These are phyloP conservation scores for Pampus argenteus DNA, from an alignment of 2,797 vertebrate genomes.

Conservation along the genomic window DNA sequence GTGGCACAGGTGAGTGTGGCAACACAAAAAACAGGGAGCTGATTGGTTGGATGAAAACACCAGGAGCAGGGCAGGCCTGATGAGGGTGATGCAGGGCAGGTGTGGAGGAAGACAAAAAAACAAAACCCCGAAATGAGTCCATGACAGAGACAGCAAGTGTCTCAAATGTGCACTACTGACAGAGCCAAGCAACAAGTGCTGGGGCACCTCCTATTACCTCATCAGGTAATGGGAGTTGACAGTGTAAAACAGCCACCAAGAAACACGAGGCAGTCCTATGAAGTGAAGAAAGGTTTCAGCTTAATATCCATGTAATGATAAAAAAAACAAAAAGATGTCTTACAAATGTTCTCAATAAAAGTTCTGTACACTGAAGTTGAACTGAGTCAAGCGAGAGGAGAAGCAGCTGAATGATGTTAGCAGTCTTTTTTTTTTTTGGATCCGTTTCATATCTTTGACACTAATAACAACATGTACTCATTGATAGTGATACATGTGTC, in stretches of 20 bases:
- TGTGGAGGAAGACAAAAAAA: too few species aligned
- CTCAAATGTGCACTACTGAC: conserved; percentile 31
- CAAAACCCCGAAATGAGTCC: too few species aligned
- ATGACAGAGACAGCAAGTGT: conserved; percentile 29
- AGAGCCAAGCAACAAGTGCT: conserved; percentile 41
- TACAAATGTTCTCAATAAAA: conserved; percentile 50
- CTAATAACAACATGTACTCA: neutral
- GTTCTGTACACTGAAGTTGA: conserved; percentile 1
- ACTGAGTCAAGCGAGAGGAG: conserved; percentile 26
- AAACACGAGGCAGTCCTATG: conserved; percentile 49
- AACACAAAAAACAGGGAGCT: too few species aligned
- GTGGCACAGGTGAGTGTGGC: too few species aligned
- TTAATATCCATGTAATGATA: conserved; percentile 30
- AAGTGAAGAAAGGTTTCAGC: conserved; percentile 43
- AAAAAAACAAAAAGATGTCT: conserved; percentile 22
- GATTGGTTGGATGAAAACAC: too few species aligned
- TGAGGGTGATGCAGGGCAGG: too few species aligned
- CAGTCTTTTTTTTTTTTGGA: neutral
- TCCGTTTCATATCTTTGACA: neutral
- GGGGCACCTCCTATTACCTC: conserved; percentile 47
- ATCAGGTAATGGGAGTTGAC: conserved; percentile 53
- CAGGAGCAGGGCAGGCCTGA: too few species aligned
- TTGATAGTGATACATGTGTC: neutral
- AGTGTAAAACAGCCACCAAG: conserved; percentile 42
- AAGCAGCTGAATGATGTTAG: conserved; percentile 30